These are phyloP conservation scores for Calephelis perditalis DNA, from an alignment of 2,888 invertebrate genomes.

Conservation along the genomic window DNA sequence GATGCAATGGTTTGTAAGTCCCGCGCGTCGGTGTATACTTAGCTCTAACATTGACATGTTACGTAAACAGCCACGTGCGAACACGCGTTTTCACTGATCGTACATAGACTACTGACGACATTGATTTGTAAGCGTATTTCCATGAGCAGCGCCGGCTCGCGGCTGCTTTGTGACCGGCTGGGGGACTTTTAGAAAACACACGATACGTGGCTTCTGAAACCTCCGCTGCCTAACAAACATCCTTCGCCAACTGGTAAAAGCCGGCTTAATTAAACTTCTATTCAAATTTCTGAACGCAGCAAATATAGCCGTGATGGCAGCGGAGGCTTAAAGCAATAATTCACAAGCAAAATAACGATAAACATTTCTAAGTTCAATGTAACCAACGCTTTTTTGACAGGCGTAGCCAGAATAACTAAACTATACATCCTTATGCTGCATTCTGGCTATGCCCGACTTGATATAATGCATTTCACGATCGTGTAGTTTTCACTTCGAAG, in stretches of 20 bases:
- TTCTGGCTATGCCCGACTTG: background rate
- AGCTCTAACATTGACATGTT: conserved; percentile 16
- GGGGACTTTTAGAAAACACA: conserved; percentile 28
- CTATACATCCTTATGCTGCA: background rate
- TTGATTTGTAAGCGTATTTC: conserved; percentile 35
- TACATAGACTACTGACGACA: conserved; percentile 31
- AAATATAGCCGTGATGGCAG: too few relatives aligned
- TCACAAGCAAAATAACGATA: conserved; percentile 8
- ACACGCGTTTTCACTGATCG: conserved; percentile 34
- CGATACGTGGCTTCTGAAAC: conserved; percentile 20
- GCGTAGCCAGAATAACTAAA: conserved; percentile 1
- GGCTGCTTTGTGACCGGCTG: conserved; percentile 36
- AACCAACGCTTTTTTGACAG: background rate
- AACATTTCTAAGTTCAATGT: conserved; percentile 8
- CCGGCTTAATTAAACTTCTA: too few relatives aligned
- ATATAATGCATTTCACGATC: conserved; percentile 16
- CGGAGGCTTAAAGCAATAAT: too few relatives aligned
- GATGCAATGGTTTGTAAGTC: conserved; percentile 21
- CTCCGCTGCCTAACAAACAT: too few relatives aligned
- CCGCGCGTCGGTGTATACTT: conserved; percentile 23
- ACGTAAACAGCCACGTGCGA: conserved; percentile 32
- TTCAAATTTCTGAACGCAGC: too few relatives aligned
- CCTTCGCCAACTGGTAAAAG: too few relatives aligned
- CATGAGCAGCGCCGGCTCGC: conserved; percentile 32
- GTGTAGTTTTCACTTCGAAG: conserved; percentile 23